Conservation (phyloP, 1,140 invertebrate species). For the Pygmarrhopalites habei region DNA sequence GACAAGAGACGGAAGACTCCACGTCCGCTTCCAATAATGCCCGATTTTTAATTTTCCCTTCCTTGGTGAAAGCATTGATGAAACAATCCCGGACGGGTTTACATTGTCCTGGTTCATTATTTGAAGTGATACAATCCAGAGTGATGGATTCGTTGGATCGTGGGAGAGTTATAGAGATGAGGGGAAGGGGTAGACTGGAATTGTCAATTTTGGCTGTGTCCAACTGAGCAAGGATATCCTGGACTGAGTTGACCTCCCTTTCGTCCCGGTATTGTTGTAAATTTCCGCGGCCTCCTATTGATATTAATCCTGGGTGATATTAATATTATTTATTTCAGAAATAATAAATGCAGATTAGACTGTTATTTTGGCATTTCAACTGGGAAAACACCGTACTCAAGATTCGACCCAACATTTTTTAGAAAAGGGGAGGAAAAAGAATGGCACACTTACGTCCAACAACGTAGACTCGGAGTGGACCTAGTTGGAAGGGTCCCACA, state of each 20-base stretch:
- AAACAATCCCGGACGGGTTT: slow-evolving; percentile 7
- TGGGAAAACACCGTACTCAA: not conserved
- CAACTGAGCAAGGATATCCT: slow-evolving; percentile 8
- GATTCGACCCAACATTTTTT: not conserved
- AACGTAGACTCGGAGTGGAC: slow-evolving; percentile 4
- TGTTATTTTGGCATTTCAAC: too few species aligned
- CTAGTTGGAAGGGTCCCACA: too few species aligned
- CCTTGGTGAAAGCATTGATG: slow-evolving; percentile 3
- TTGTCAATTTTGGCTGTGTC: slow-evolving; percentile 1
- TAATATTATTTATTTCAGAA: not conserved
- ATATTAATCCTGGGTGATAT: not conserved
- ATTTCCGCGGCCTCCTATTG: slow-evolving; percentile 14
- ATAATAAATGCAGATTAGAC: not conserved
- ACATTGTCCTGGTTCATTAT: slow-evolving; percentile 11
- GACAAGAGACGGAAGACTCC: slow-evolving; percentile 5
- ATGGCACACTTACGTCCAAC: slow-evolving; percentile 5
- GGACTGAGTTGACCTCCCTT: slow-evolving; percentile 5
- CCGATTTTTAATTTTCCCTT: slow-evolving; percentile 5
- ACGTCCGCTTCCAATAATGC: slow-evolving; percentile 6
- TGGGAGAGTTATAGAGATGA: slow-evolving; percentile 4
- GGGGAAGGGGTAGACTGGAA: not conserved
- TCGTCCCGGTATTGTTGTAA: not conserved
- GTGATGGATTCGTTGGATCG: not conserved
- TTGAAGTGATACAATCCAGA: slow-evolving; percentile 9
- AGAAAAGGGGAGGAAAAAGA: not conserved